Evolutionary conservation across 2,797 vertebrate species (phyloP), one percentile per base, ranked within the genome.

Genomic region (Acanthornis magna): DNA sequence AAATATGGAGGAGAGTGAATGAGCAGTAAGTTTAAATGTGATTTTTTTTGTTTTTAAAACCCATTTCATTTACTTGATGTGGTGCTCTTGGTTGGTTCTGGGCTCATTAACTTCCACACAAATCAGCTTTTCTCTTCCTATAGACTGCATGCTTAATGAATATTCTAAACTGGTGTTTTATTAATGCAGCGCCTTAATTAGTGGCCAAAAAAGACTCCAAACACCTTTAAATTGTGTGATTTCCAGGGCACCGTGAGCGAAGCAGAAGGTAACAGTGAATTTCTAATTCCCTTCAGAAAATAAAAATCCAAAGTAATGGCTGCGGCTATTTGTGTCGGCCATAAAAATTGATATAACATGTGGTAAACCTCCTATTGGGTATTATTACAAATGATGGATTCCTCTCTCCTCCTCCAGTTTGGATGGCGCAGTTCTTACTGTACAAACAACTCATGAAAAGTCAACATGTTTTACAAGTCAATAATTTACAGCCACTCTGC

Each of bases 381-480:
- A 94, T 97, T 96, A 97, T 97, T 96, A 96, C 88, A 79, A 88
- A 89, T 97, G 97, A 97, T 96, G 96, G 96, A 97, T 97, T 96
- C 86, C 95, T 70, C 85, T 92, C 82, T 94, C 93, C 90, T 81
- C 93, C 87, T 94, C 77, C 86, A 85, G 94, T 94, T 96, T 94
- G 79, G 95, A 91, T 89, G 95, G 86, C 8, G 71, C 73, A 48
- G 86, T 84, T 86, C 94, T 97, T 89, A 96, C 96, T 97, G 94
- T 97, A 96, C 95, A 97, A 97, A 97, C 97, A 97, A 93, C 90
- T 91, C 95, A 47, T 57, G 96, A 96, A 97, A 97, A 97, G 96
- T 97, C 96, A 97, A 97, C 97, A 97, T 96, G 94, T 90, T 97
- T 97, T 97, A 97, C 95, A 93, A 96, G 96, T 96, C 96, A 96